phyloP scores from a whole-genome alignment of 2,797 vertebrate genomes.

The Trichosurus vulpecula region DNA sequence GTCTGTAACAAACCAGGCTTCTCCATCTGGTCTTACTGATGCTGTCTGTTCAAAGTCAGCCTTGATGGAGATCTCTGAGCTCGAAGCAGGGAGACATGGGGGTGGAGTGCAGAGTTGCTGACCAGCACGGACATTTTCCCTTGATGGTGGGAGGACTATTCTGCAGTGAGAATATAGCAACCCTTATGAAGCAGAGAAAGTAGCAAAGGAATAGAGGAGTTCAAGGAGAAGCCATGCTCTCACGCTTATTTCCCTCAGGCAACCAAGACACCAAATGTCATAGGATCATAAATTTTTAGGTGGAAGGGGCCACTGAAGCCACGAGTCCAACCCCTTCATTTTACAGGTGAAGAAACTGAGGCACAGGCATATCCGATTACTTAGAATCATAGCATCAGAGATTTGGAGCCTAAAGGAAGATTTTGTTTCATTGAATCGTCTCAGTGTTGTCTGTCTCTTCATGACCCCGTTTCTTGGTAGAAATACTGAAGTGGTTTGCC shows the following conservation, averaged over 20 bases:
- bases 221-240: background rate
- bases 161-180: too few relatives aligned
- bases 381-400: background rate
- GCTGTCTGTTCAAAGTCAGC: slow-evolving; percentile 44
- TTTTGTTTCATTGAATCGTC: background rate
- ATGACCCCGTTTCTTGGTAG: background rate
- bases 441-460: background rate
- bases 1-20: slow-evolving; percentile 26
- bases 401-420: background rate
- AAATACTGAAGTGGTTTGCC: background rate
- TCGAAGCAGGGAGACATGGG: background rate
- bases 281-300: background rate
- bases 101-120: background rate
- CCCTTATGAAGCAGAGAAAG: background rate
- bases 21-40: background rate
- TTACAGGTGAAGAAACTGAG: background rate
- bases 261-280: background rate
- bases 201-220: background rate
- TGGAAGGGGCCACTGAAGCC: background rate
- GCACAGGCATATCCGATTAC: background rate
- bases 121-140: background rate
- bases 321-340: background rate
- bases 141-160: background rate
- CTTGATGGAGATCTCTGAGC: background rate
- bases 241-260: background rate